These are phyloP conservation scores for Pongo abelii DNA, from an alignment of 2,113 vertebrate genomes.

Conservation along the genomic window DNA sequence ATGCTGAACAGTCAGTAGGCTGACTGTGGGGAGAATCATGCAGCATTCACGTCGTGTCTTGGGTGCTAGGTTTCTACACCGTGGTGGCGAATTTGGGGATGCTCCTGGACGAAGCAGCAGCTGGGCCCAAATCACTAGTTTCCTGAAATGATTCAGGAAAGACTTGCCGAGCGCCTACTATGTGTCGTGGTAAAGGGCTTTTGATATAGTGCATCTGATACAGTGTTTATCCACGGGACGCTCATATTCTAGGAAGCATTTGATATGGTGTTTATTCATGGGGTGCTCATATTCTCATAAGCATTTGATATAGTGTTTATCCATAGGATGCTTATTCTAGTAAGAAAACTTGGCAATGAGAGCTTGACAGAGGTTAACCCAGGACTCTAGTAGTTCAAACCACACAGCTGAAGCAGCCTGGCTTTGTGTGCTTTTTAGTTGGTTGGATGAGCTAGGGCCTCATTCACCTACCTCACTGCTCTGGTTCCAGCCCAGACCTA, in stretches of 20 bases:
- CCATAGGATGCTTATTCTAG: neutral
- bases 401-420: neutral
- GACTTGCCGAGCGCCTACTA: neutral
- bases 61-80: neutral
- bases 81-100: neutral
- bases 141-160: neutral
- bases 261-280: neutral
- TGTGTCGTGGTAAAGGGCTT: neutral
- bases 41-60: rapidly evolving
- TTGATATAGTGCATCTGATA: neutral
- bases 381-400: rapidly evolving
- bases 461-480: neutral
- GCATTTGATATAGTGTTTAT: neutral
- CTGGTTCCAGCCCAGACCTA: neutral
- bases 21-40: too few relatives aligned
- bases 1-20: neutral
- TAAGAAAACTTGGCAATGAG: neutral
- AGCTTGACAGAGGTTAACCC: neutral
- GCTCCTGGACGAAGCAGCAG: neutral
- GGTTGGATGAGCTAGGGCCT: neutral
- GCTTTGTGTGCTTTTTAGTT: neutral
- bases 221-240: neutral
- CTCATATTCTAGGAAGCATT: neutral
- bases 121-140: neutral
- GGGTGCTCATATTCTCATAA: neutral